Evolutionary conservation across 2,888 invertebrate species (phyloP).

Genomic region (Junonia oenone): DNA sequence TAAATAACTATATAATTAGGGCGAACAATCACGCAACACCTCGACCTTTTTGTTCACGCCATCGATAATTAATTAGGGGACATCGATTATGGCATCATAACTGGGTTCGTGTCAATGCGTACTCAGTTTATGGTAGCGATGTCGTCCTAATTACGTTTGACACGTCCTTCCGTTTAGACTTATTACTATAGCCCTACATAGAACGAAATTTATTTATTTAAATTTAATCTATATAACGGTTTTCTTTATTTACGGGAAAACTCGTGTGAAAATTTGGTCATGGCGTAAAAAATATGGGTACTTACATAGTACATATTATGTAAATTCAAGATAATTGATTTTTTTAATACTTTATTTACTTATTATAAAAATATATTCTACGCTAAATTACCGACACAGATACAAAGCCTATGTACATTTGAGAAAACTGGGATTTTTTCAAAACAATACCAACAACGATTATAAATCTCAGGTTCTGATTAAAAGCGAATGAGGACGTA

Average conservation of each 20-base stretch:
- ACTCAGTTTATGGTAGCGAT: conserved; percentile 14
- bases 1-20: conserved; percentile 28
- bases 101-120: conserved; percentile 16
- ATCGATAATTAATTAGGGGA: conserved; percentile 35
- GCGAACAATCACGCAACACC: conserved; percentile 32
- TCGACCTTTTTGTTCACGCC: conserved; percentile 19
- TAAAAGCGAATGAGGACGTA: not conserved
- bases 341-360: no score
- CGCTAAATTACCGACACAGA: not conserved
- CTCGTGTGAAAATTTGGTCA: no score
- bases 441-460: no score
- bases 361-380: not conserved
- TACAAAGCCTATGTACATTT: not conserved
- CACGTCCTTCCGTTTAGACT: conserved; percentile 1
- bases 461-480: not conserved
- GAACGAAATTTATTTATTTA: not conserved
- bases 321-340: no score
- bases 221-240: no score
- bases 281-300: no score
- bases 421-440: not conserved
- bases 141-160: conserved; percentile 11
- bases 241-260: no score
- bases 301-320: no score
- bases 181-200: not conserved
- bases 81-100: conserved; percentile 31